Percentiles rank a stretch among this genome's conserved stretches.
These are phyloP conservation scores for Siderastrea siderea DNA, from an alignment of 92 coral and sea anemone genomes.

Conservation along the genomic window DNA sequence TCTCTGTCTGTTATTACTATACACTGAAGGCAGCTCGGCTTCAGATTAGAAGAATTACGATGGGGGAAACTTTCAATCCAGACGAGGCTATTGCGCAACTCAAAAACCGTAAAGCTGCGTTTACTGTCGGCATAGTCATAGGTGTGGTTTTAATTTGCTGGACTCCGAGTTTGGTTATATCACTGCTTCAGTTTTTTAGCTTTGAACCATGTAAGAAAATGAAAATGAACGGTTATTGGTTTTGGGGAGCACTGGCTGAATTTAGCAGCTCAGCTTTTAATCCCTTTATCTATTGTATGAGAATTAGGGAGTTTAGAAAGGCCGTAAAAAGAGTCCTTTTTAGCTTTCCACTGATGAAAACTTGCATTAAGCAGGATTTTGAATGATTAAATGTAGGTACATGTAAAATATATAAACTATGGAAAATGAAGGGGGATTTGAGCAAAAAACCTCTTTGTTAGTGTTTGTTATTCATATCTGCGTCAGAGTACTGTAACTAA, in stretches of 20 bases:
- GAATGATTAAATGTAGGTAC: too few relatives aligned
- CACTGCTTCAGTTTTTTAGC: slow-evolving; percentile 49
- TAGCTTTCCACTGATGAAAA: neutral
- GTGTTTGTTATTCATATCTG: too few relatives aligned
- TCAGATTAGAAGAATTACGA: slow-evolving; percentile 39
- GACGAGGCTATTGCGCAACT: slow-evolving; percentile 39
- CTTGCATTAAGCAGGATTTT: too few relatives aligned
- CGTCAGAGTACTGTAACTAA: too few relatives aligned
- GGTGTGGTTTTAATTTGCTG: slow-evolving; percentile 54
- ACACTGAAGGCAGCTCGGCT: slow-evolving; percentile 53
- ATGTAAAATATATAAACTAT: neutral
- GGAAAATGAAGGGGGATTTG: too few relatives aligned
- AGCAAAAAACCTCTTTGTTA: too few relatives aligned
- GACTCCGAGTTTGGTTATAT: slow-evolving; percentile 66
- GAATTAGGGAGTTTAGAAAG: slow-evolving; percentile 54
- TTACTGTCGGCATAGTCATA: slow-evolving; percentile 62
- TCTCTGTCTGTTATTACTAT: slow-evolving; percentile 49
- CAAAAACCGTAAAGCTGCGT: slow-evolving; percentile 59
- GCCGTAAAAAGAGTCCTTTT: slow-evolving; percentile 30
- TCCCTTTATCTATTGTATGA: slow-evolving; percentile 59
- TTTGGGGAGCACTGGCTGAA: slow-evolving; percentile 62
- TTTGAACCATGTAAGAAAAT: slow-evolving; percentile 39
- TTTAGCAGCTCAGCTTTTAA: slow-evolving; percentile 64
- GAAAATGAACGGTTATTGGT: slow-evolving; percentile 48
- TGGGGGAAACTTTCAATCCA: slow-evolving; percentile 12